Evolutionary conservation across 2,888 invertebrate species (phyloP).

Genomic region (Aleiodes leptofemur): DNA sequence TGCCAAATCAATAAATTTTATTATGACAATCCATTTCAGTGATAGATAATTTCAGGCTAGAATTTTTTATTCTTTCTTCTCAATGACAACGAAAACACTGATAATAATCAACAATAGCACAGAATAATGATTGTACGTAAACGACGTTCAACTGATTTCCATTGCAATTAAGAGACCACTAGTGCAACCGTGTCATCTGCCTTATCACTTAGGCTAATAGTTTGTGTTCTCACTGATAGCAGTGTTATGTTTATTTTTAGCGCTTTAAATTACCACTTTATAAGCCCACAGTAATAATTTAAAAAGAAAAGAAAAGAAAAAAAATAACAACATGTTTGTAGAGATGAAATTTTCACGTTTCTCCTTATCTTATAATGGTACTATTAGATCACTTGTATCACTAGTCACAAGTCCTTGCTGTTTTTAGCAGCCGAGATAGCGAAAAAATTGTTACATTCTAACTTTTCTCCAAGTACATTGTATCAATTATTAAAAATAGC

Average conservation of each 20-base stretch:
- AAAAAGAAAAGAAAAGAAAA: no score
- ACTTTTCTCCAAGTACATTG: neutral
- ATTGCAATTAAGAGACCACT: conserved; percentile 3
- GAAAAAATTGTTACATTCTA: neutral
- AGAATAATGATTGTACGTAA: neutral
- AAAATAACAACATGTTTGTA: conserved; percentile 8
- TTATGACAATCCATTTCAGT: no score
- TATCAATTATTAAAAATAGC: neutral
- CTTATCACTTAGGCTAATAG: conserved; percentile 69
- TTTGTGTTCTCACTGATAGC: conserved; percentile 72
- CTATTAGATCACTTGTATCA: conserved; percentile 9
- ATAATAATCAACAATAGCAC: neutral
- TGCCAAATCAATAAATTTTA: no score
- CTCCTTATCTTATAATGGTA: neutral
- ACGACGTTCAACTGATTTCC: conserved; percentile 21
- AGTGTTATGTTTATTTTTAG: conserved; percentile 21
- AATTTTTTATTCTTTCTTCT: no score
- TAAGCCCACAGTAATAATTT: neutral
- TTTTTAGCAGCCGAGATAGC: neutral
- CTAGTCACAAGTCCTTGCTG: neutral
- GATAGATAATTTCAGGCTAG: no score
- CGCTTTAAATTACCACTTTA: conserved; percentile 11
- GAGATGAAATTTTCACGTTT: neutral
- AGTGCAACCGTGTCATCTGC: conserved; percentile 31
- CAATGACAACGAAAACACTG: neutral